phyloP scores from a whole-genome alignment of 2,797 vertebrate genomes.

The Lagodon rhomboides region DNA sequence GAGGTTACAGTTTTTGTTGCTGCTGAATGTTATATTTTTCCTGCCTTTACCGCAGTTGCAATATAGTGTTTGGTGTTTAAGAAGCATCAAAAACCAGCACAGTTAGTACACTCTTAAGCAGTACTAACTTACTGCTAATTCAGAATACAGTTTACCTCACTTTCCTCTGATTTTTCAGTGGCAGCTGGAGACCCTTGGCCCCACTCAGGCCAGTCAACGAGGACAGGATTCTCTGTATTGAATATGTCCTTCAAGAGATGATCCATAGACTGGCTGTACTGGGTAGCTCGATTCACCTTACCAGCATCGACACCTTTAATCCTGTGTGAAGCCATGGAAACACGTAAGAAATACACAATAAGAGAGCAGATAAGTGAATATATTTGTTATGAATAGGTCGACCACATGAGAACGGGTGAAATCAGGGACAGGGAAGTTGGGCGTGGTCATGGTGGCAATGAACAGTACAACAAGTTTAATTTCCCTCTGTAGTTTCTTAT shows the following conservation, averaged over 20 bases:
- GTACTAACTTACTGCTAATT: slow-evolving; percentile 1
- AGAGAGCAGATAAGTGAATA: background rate
- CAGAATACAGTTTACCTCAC: slow-evolving; percentile 46
- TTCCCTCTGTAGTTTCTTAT: no score
- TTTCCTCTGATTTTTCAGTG: slow-evolving; percentile 26
- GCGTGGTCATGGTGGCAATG: no score
- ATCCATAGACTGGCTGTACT: slow-evolving; percentile 38
- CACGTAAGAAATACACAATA: background rate
- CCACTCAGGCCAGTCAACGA: slow-evolving; percentile 46
- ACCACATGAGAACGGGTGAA: no score
- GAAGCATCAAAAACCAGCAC: background rate
- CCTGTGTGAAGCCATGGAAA: slow-evolving; percentile 42
- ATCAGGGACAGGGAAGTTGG: no score
- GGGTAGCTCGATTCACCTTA: slow-evolving; percentile 43
- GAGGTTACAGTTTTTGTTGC: background rate
- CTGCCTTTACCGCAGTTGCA: background rate
- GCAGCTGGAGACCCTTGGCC: background rate
- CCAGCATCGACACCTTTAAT: slow-evolving; percentile 4
- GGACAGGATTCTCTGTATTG: slow-evolving; percentile 54
- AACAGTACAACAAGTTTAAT: no score
- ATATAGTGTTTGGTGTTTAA: background rate
- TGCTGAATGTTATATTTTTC: background rate
- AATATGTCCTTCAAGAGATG: slow-evolving; percentile 34
- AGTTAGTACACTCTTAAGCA: background rate
- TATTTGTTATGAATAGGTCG: background rate